Conservation (phyloP, 2,113 vertebrate species). For the Gymnogyps californianus region DNA sequence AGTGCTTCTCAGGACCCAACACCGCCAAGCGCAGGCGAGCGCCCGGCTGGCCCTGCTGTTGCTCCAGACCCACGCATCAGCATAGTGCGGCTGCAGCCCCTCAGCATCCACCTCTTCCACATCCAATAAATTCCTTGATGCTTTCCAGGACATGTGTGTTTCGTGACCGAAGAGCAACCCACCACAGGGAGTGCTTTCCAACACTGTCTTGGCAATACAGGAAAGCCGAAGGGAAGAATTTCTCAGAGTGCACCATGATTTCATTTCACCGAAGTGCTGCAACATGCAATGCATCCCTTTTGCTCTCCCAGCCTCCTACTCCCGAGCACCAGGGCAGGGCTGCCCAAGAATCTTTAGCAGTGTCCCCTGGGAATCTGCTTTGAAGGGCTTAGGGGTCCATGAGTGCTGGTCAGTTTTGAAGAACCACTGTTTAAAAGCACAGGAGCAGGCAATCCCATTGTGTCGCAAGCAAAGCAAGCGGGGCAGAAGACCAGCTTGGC, state of each 20-base stretch:
- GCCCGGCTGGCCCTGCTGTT: background rate
- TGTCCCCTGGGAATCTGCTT: too few species aligned
- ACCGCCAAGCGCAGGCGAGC: rapidly evolving
- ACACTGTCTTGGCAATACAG: background rate
- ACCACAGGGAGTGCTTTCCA: background rate
- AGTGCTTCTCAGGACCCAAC: background rate
- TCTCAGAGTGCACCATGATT: background rate
- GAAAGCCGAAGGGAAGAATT: background rate
- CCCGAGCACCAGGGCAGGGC: too few species aligned
- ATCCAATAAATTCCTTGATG: background rate
- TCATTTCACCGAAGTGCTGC: too few species aligned
- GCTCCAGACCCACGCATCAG: rapidly evolving
- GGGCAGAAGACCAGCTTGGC: too few species aligned
- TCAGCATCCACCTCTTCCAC: background rate
- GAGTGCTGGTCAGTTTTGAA: too few species aligned
- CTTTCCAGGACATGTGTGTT: background rate
- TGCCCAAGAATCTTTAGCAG: background rate
- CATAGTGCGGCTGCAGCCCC: rapidly evolving
- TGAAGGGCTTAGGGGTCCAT: too few species aligned
- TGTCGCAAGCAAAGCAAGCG: too few species aligned
- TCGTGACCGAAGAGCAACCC: too few species aligned
- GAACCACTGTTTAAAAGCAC: too few species aligned
- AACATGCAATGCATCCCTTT: too few species aligned
- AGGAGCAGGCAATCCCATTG: too few species aligned
- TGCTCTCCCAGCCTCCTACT: too few species aligned